These are phyloP conservation scores for Aegithalos caudatus DNA, from an alignment of 2,113 vertebrate genomes.

Conservation along the genomic window DNA sequence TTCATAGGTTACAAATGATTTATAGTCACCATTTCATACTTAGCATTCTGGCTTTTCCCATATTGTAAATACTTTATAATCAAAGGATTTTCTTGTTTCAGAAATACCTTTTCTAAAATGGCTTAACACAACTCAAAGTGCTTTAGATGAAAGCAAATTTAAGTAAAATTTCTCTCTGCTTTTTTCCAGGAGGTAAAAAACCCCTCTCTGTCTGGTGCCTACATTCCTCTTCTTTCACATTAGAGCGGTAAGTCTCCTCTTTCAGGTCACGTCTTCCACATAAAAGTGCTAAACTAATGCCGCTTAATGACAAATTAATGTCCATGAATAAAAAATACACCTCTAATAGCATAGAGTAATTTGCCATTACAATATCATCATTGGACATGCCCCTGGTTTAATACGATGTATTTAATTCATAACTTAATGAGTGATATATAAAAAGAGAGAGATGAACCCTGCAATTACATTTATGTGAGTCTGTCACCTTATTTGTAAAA, in stretches of 20 bases:
- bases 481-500: slow-evolving; percentile 91
- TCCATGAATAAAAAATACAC: slow-evolving; percentile 90
- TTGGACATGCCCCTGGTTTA: slow-evolving; percentile 91
- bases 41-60: background rate
- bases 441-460: slow-evolving; percentile 87
- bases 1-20: slow-evolving; percentile 40
- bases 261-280: slow-evolving; percentile 84
- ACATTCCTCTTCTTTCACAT: slow-evolving; percentile 55
- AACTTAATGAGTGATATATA: slow-evolving; percentile 91
- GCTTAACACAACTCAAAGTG: background rate
- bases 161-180: background rate
- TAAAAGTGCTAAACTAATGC: slow-evolving; percentile 89
- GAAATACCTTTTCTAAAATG: slow-evolving; percentile 23
- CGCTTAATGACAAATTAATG: slow-evolving; percentile 90
- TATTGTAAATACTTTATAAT: background rate
- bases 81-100: background rate
- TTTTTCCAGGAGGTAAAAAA: slow-evolving; percentile 2
- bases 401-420: slow-evolving; percentile 91
- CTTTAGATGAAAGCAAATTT: slow-evolving; percentile 7
- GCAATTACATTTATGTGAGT: slow-evolving; percentile 90
- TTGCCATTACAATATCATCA: slow-evolving; percentile 91
- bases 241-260: slow-evolving; percentile 71
- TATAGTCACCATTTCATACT: background rate
- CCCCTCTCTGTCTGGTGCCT: slow-evolving; percentile 1
- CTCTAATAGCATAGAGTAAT: slow-evolving; percentile 88